These are phyloP conservation scores for Xenops minutus DNA, from an alignment of 2,797 vertebrate genomes.

Conservation along the genomic window DNA sequence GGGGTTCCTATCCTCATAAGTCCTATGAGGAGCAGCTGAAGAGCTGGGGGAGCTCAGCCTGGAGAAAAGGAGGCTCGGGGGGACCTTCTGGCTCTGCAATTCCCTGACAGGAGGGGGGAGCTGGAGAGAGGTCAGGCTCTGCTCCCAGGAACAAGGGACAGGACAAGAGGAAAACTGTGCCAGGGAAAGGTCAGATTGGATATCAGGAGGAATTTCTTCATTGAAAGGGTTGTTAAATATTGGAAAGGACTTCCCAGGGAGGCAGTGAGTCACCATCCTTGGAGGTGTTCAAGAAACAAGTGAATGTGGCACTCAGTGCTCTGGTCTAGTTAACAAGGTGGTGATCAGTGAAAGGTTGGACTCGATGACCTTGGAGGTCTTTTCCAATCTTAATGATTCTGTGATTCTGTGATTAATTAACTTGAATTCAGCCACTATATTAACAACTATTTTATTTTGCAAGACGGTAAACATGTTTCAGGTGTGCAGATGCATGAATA, in stretches of 20 bases:
- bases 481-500: not conserved
- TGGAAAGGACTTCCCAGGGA: not conserved
- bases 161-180: not conserved
- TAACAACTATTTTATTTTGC: not conserved
- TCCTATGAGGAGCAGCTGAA: not conserved
- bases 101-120: not conserved
- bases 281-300: not conserved
- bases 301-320: not conserved
- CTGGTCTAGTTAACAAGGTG: not conserved
- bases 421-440: not conserved
- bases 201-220: not conserved
- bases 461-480: rapidly evolving
- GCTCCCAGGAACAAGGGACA: not conserved
- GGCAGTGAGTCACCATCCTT: not conserved
- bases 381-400: not conserved
- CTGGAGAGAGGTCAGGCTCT: not conserved
- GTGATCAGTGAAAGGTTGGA: not conserved
- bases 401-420: not conserved
- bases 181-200: not conserved
- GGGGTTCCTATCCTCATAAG: not conserved
- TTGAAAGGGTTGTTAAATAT: not conserved
- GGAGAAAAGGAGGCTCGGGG: not conserved
- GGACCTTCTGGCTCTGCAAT: no score
- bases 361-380: not conserved
- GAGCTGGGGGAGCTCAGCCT: not conserved